Percentiles rank a stretch among this genome's conserved stretches.
Conservation (phyloP, 2,113 vertebrate genomes). For the Nycticorax nycticorax region DNA sequence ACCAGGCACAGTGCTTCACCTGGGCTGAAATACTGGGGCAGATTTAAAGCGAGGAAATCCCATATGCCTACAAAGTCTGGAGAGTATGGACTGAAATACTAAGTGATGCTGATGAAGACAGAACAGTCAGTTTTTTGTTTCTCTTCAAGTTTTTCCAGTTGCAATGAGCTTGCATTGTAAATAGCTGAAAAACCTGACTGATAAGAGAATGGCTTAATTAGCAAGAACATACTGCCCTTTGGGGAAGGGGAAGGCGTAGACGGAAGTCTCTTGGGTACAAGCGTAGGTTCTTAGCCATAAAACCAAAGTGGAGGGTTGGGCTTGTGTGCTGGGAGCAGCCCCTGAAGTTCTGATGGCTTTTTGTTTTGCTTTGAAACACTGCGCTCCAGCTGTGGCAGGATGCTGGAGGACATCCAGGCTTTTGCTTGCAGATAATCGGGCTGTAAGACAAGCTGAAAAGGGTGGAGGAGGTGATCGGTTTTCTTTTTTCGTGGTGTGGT, state of each 20-base stretch:
- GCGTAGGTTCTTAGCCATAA: neutral
- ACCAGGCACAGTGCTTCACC: neutral
- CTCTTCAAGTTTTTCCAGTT: constrained; percentile 75
- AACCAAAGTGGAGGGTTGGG: neutral
- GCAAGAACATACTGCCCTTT: constrained; percentile 38
- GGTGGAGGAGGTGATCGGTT: neutral
- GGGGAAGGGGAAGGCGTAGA: neutral
- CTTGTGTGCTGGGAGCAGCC: neutral
- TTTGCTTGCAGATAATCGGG: neutral
- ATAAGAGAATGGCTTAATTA: constrained; percentile 65
- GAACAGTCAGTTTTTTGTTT: constrained; percentile 37
- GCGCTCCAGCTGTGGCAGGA: neutral
- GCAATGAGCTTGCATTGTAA: constrained; percentile 67
- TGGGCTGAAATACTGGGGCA: neutral
- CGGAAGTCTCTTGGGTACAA: neutral
- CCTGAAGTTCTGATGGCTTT: constrained; percentile 13
- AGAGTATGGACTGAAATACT: neutral
- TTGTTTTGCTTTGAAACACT: neutral
- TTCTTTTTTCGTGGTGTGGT: neutral
- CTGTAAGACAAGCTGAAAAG: constrained; percentile 12
- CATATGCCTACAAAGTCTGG: neutral
- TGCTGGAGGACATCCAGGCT: neutral
- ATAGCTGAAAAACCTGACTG: constrained; percentile 66
- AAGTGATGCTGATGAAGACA: neutral
- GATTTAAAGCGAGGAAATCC: neutral